Base-by-base conservation (phyloP, 2,113 vertebrate species). In the Pterocles burchelli region DNA sequence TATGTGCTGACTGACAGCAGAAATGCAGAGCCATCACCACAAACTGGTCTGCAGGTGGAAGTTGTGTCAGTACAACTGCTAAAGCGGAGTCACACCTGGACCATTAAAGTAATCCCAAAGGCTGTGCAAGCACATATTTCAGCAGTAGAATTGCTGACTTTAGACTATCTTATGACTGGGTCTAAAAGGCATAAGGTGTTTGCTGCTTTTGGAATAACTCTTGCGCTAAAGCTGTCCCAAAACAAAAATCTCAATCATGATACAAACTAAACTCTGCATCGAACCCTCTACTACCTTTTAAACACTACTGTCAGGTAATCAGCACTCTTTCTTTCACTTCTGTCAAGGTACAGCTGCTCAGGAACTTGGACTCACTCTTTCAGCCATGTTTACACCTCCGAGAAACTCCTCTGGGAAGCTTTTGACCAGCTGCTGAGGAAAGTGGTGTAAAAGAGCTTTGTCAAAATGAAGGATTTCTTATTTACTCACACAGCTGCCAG, bases 391-490 rank as follows among this genome's bases (percentile, higher is more conserved):
- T 79, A 46, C 7, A 89, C 34, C 89, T 88, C 81, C 49, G 58
- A 86, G 46, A 88, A 67, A 38, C 48, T 83, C 71, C 46, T 83
- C 33, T 2, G 13, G 71, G 67, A 94, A 88, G 29, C 13, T 81
- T 91, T 85, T 67, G 67, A 88, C 67, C 85, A 83, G 62, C 59
- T 89, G 33, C 63, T 79, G 51, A 77, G 55, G 15, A 76, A 85
- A 79, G 58, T 13, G 20, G 77, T 62, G 51, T 67, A 85, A 73
- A 91, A 91, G 58, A 84, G 34, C 25, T 73, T 93, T 88, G 52
- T 91, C 77, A 93, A 83, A 94, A 80, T 70, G 59, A 88, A 73
- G 34, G 21, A 83, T 77, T 78, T 14, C 31, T 87, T 90, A 78
- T 93, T 90, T 88, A 83, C 65, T 67, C 52, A 81, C 86, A 74